Evolutionary conservation across 2,888 invertebrate genomes (phyloP).

Genomic region (Gerris lacustris): DNA sequence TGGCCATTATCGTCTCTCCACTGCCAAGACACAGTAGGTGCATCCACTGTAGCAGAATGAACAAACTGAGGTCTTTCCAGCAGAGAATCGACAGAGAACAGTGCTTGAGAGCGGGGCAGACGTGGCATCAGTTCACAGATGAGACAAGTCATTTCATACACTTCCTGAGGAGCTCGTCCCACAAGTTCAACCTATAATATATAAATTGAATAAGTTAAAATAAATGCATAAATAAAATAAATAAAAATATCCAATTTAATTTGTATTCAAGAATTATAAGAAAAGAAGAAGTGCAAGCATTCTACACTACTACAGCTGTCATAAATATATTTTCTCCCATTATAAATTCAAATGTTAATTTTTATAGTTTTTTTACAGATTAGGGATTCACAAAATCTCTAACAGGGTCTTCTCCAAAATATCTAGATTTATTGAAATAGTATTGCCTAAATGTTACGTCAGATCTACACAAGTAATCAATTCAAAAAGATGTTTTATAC

Average conservation of each 20-base stretch:
- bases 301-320: too few relatives aligned
- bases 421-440: too few relatives aligned
- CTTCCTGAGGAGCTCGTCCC: conserved; percentile 83
- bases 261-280: background rate
- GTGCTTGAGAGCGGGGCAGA: conserved; percentile 75
- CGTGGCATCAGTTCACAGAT: conserved; percentile 96
- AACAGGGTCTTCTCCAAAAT: too few relatives aligned
- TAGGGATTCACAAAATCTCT: too few relatives aligned
- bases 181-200: conserved; percentile 59
- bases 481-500: too few relatives aligned
- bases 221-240: too few relatives aligned
- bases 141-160: conserved; percentile 92
- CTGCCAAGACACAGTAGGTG: conserved; percentile 74
- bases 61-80: conserved; percentile 54
- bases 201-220: background rate
- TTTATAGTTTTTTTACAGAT: too few relatives aligned
- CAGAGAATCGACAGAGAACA: conserved; percentile 84
- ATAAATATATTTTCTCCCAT: too few relatives aligned
- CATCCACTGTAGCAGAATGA: conserved; percentile 36
- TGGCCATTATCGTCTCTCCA: conserved; percentile 89
- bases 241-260: background rate
- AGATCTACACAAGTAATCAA: too few relatives aligned
- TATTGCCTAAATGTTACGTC: too few relatives aligned
- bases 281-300: too few relatives aligned
- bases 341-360: too few relatives aligned